Conservation (phyloP, 1,140 invertebrate species). For the Venturia canescens region DNA sequence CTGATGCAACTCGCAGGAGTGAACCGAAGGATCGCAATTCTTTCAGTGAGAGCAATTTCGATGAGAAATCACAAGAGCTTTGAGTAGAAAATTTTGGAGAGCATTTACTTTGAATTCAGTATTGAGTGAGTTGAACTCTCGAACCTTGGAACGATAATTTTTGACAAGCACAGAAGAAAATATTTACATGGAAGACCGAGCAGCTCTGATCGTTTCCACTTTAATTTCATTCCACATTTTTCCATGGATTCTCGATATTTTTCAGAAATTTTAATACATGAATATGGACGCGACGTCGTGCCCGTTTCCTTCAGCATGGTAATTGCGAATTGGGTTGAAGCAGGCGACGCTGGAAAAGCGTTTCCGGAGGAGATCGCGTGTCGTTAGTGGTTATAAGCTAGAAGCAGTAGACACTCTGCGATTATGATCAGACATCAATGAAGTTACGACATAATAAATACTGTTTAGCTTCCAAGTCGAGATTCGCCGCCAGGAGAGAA, state of each 20-base stretch:
- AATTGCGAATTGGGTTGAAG: slow-evolving; percentile 38
- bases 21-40: neutral
- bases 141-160: no score
- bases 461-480: neutral
- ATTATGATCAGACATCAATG: slow-evolving; percentile 33
- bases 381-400: slow-evolving; percentile 11
- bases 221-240: no score
- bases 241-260: neutral
- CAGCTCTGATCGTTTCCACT: no score
- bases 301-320: slow-evolving; percentile 28
- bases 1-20: neutral
- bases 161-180: no score
- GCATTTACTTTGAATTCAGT: no score
- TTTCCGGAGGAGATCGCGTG: slow-evolving; percentile 9
- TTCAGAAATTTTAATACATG: neutral
- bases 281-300: slow-evolving; percentile 21
- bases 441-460: slow-evolving; percentile 24
- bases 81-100: no score
- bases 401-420: slow-evolving; percentile 1
- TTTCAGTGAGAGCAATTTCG: neutral
- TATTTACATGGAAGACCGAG: no score
- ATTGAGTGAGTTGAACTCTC: no score
- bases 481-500: neutral
- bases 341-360: neutral
- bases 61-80: neutral